These are phyloP conservation scores for Dicycla oo DNA, from an alignment of 2,888 invertebrate genomes.

Conservation along the genomic window DNA sequence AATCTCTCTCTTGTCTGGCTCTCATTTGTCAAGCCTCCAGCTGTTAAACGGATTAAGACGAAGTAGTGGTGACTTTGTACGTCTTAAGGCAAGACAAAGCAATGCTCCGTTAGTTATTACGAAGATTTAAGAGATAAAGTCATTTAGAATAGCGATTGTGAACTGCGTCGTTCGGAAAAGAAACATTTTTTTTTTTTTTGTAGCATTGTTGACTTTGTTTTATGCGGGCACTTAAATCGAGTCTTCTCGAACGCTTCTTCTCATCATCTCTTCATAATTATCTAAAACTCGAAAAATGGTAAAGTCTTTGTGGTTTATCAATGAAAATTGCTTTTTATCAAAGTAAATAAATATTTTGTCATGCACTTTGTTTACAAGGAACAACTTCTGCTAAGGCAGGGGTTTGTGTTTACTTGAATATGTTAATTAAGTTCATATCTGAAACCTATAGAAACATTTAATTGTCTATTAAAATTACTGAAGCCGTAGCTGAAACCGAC, in stretches of 20 bases:
- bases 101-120: constrained; percentile 29
- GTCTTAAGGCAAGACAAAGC: constrained; percentile 34
- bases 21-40: constrained; percentile 37
- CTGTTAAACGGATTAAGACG: constrained; percentile 39
- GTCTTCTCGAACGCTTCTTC: neutral
- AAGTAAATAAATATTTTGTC: neutral
- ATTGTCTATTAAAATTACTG: neutral
- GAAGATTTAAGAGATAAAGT: constrained; percentile 26
- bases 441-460: neutral
- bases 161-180: neutral
- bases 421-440: neutral
- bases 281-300: neutral
- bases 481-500: neutral
- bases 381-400: neutral
- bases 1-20: neutral
- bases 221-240: neutral
- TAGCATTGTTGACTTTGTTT: neutral
- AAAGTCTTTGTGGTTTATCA: too few species aligned
- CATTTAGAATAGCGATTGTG: constrained; percentile 2
- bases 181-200: neutral
- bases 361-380: neutral
- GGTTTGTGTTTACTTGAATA: neutral
- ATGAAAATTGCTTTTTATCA: neutral
- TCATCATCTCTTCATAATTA: neutral
- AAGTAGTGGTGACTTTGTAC: constrained; percentile 20